Conservation (phyloP, 1,140 invertebrate genomes). For the Hydropsyche tenuis region DNA sequence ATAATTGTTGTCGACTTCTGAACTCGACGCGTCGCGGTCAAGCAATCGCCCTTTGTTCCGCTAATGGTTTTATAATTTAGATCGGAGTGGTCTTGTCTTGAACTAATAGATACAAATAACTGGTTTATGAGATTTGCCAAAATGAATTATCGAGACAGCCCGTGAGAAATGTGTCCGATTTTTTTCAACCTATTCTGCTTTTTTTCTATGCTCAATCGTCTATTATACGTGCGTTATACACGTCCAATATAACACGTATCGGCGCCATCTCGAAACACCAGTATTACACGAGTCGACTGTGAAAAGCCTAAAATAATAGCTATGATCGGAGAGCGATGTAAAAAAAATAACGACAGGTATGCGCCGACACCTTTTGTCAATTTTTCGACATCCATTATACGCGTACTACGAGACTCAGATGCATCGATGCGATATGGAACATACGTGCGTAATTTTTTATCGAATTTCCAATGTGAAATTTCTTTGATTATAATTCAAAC, state of each 20-base stretch:
- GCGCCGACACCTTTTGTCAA: slow-evolving; percentile 9
- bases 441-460: no score
- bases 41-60: slow-evolving; percentile 43
- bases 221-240: slow-evolving; percentile 5
- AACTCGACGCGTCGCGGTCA: slow-evolving; percentile 16
- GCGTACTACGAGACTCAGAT: neutral
- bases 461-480: no score
- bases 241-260: slow-evolving; percentile 3
- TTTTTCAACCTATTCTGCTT: slow-evolving; percentile 8
- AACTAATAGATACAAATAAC: slow-evolving; percentile 50
- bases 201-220: neutral
- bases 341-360: slow-evolving; percentile 17
- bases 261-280: slow-evolving; percentile 30
- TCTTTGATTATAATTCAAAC: no score
- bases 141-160: slow-evolving; percentile 45
- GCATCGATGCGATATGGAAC: no score
- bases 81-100: slow-evolving; percentile 33
- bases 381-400: neutral
- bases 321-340: neutral
- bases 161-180: slow-evolving; percentile 46
- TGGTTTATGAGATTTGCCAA: slow-evolving; percentile 47
- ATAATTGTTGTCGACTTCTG: slow-evolving; percentile 14
- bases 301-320: slow-evolving; percentile 9
- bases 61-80: slow-evolving; percentile 49
- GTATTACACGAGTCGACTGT: slow-evolving; percentile 11